Evolutionary conservation across 2,113 vertebrate species (phyloP).

Genomic region (Ceratotherium simum): DNA sequence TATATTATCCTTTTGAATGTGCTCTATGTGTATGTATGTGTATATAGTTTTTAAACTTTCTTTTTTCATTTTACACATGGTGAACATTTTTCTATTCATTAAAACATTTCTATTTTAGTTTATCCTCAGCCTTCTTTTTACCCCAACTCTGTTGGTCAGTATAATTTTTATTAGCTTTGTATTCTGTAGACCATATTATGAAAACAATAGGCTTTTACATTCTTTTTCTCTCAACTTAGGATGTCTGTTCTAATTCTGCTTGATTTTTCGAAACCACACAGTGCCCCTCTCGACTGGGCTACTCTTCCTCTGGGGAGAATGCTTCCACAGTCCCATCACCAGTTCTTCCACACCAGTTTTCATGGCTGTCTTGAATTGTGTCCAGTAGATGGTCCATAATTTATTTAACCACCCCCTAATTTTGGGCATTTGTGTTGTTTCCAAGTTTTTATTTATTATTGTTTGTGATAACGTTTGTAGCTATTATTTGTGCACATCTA

Average conservation of each 20-base stretch:
- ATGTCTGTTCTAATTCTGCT: neutral
- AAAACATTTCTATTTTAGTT: neutral
- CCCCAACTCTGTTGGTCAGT: neutral
- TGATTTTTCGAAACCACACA: neutral
- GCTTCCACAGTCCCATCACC: neutral
- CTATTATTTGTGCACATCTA: neutral
- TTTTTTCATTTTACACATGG: neutral
- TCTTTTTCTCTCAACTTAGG: neutral
- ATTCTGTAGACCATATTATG: neutral
- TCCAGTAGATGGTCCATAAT: neutral
- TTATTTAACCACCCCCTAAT: neutral
- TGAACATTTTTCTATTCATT: neutral
- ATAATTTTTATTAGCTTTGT: neutral
- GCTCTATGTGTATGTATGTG: neutral
- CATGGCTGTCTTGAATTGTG: neutral
- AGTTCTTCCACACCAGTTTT: neutral
- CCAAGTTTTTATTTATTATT: neutral
- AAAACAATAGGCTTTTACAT: neutral
- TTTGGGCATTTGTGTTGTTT: neutral
- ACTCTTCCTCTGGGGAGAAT: too few species aligned
- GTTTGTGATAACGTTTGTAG: neutral
- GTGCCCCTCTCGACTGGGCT: neutral
- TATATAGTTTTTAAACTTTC: neutral
- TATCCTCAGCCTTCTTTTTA: neutral
- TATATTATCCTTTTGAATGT: neutral